A percentile compares a stretch with the other conserved stretches of the same genome.
phyloP scores from a whole-genome alignment of 2,888 invertebrate species.

The Lochmaea capreae region DNA sequence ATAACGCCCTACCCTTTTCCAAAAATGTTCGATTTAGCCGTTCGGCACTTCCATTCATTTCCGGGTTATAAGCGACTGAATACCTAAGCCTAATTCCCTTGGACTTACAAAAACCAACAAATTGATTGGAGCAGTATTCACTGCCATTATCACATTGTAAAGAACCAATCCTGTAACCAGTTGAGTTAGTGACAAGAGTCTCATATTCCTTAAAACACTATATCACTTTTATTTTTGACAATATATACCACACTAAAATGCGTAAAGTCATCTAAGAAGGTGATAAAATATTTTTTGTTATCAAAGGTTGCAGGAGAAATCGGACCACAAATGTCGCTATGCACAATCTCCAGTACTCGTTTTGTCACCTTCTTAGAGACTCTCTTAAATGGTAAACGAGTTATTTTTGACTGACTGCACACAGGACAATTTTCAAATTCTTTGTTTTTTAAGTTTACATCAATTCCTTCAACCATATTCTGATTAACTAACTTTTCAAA shows the following conservation, averaged over 20 bases:
- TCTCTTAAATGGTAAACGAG: constrained; percentile 21
- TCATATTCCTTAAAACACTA: constrained; percentile 19
- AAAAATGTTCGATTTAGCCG: too few species aligned
- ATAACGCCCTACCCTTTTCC: constrained; percentile 11
- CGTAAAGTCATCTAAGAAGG: constrained; percentile 18
- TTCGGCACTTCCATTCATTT: too few species aligned
- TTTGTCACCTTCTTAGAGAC: constrained; percentile 17
- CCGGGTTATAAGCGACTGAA: too few species aligned
- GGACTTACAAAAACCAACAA: too few species aligned
- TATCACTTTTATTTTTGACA: constrained; percentile 17
- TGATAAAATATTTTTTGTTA: constrained; percentile 17
- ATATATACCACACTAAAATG: constrained; percentile 20
- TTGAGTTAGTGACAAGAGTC: constrained; percentile 11
- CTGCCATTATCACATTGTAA: constrained; percentile 24
- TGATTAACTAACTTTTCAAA: constrained; percentile 16
- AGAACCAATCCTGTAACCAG: constrained; percentile 18
- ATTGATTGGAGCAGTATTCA: too few species aligned
- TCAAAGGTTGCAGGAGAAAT: constrained; percentile 19
- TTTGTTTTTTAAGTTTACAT: constrained; percentile 14
- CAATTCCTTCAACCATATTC: constrained; percentile 25
- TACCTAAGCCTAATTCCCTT: too few species aligned
- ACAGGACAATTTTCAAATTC: constrained; percentile 15
- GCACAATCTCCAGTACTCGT: constrained; percentile 6
- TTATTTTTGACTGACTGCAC: constrained; percentile 17
- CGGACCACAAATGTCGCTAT: constrained; percentile 24